phyloP scores from a whole-genome alignment of 35 echinoderm and acorn worm species.

The Diadema setosum region DNA sequence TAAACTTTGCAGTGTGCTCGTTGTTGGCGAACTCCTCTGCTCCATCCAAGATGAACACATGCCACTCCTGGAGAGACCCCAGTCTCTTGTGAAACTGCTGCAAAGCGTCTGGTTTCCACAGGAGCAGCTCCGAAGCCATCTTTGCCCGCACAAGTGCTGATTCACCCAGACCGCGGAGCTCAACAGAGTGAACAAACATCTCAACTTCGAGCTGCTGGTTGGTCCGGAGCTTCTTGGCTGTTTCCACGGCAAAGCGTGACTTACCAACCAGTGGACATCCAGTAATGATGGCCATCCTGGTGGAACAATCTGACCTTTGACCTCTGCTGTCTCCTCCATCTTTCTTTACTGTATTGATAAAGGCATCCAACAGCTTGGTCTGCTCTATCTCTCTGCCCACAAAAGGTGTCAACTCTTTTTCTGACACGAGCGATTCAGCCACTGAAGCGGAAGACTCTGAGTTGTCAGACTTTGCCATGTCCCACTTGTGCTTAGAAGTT shows the following conservation, averaged over 20 bases:
- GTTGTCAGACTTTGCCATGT: no score
- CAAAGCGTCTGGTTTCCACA: background rate
- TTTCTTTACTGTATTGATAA: no score
- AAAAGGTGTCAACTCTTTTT: no score
- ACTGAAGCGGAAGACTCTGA: no score
- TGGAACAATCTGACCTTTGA: no score
- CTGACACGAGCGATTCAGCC: no score
- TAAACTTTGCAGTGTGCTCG: background rate
- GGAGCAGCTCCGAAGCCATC: background rate
- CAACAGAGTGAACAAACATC: background rate
- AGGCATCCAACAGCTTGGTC: no score
- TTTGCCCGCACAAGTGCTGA: background rate
- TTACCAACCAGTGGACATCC: background rate
- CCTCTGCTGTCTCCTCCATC: no score
- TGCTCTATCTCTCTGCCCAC: no score
- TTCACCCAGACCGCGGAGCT: background rate
- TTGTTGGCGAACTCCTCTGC: background rate
- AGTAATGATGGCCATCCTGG: background rate
- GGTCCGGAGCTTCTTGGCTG: background rate
- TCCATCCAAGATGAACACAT: conserved; percentile 12
- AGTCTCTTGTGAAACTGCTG: background rate
- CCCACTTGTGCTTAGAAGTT: no score
- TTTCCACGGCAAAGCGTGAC: background rate
- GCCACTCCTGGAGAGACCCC: background rate
- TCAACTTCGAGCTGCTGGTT: background rate